Base-by-base conservation (phyloP, 2,113 vertebrate species). In the Vulpes lagopus region DNA sequence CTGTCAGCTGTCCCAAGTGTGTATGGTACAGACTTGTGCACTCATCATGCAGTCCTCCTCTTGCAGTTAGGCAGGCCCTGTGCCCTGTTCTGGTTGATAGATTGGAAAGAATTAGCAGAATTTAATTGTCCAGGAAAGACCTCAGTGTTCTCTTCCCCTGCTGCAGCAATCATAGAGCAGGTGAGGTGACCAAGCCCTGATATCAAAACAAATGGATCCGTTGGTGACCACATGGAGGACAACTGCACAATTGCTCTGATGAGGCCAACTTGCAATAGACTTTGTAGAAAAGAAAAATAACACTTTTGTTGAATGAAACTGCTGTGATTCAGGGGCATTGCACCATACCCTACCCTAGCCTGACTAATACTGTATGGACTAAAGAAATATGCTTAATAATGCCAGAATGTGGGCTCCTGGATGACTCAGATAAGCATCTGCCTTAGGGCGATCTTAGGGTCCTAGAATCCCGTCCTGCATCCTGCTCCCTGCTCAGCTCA, bases 201-300 rank as follows among this genome's bases (percentile, higher is more conserved):
- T 51, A 32, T 3, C 5, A 23, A 76, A 79, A 67, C 67, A 32
- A 8, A 23, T 81, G 55, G 38, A 88, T 84, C 35, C 30, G 17
- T 89, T 22, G 16, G 22, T 67, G 64, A 69, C 49, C 51, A 25
- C 5, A 2, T 35, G 22, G 57, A 84, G 49, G 25, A 53, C 74
- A 25, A 25, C 60, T 53, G 19, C 35, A 53, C 65, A 20, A 19
- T 67, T 43, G 23, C 35, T 60, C 67, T 82, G 59, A 67, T 3
- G 53, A 82, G 51, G 53, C 25, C 19, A 35, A 59, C 27, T 67
- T 74, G 22, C 27, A 85, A 30, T 19, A 89, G 62, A 69, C n/a
- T 89, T 85, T n/a, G 59, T 43, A 76, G 35, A 90, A 87, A 49
- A 57, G n/a, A 81, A 94, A 86, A 82, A 76, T 35, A 92, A 97